Evolutionary conservation across 2,797 vertebrate species (phyloP), one percentile per base, ranked within the genome.

Genomic region (Orestias chungarensis): DNA sequence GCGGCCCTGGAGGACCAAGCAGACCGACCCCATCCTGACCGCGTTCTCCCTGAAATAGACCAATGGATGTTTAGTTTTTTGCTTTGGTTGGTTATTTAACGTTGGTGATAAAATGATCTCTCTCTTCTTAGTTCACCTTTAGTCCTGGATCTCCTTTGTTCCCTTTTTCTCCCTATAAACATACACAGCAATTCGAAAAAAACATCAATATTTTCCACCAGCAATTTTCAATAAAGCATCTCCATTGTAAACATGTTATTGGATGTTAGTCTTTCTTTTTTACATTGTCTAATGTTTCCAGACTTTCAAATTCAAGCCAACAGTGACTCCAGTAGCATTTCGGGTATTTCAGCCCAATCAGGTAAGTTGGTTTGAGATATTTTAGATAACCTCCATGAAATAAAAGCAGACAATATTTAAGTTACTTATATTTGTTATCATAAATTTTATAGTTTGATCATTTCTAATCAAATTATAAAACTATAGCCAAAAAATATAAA

Each of bases 1-100:
- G 96, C 11, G 95, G 96, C 27, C 96, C 96, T 1, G 96, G 95
- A 0, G 92, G 94, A 4, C 97, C 98, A 1, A 93, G 81, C 9
- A 94, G 71, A 79, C 94, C 90, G 31, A 79, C 71, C 15, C 96
- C 97, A 0, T 97, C 93, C 29, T 65, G 76, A 59, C 98, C 98
- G 14, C 86, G 89, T 66, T 96, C 95, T 40, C 98, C 97, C 98
- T 99, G 66, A 75, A 88, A 82, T 27, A 62, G 65, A 54, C 0
- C 6, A 6, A 23, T 35, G 25, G 64, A 1, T 23, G 67, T 68
- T 84, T 61, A 59, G 11, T 8, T 59, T 40, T 1, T 29, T 23
- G 20, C 44, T 64, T 46, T 25, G 0, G 17, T n/a, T 17, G 18
- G 71, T 68, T 1, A 52, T 9, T 25, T 43, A 31, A 46, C 43